Evolutionary conservation across 2,888 invertebrate genomes (phyloP), one percentile per base, ranked within the genome.

Genomic region (Aplocera efformata): DNA sequence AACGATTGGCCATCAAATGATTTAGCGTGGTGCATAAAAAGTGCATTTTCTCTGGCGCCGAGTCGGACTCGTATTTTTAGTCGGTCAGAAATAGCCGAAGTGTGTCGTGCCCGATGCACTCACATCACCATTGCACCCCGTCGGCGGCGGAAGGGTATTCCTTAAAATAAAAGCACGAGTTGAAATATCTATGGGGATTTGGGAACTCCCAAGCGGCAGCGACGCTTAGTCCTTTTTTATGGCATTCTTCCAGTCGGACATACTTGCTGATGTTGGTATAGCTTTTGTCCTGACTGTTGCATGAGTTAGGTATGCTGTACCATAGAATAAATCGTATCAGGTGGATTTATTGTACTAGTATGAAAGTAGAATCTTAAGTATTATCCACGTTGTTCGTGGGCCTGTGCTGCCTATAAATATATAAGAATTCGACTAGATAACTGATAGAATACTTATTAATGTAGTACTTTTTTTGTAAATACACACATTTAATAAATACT

Each of bases 11-110:
- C 56, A 53, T 48, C 60, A 52, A 57, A 58, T 65, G 66, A 67
- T 73, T 76, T 67, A 70, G 71, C 73, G 65, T 58, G 70, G 57
- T 75, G 77, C 72, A 76, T 77, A 84, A 84, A 84, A 84, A 84
- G 66, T 77, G 77, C 78, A 79, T 67, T 69, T 58, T 58, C 42
- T 41, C 33, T 50, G 57, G 58, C 58, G 60, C 60, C 60, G 50
- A 53, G 52, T 42, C 60, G 69, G 63, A 63, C 67, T 60, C 63
- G 58, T 83, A 82, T 82, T 82, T 82, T 79, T 82, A 82, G 78
- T 60, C 24, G 58, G 57, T 63, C 75, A 55, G 56, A 74, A 84
- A 83, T 82, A 83, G 69, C 58, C 53, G 54, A 72, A 72, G 60
- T 74, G 68, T 76, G 75, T 63, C 74, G 73, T 55, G 58, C 61